Conservation (phyloP, 2,888 invertebrate species). For the Apotomis betuletana region DNA sequence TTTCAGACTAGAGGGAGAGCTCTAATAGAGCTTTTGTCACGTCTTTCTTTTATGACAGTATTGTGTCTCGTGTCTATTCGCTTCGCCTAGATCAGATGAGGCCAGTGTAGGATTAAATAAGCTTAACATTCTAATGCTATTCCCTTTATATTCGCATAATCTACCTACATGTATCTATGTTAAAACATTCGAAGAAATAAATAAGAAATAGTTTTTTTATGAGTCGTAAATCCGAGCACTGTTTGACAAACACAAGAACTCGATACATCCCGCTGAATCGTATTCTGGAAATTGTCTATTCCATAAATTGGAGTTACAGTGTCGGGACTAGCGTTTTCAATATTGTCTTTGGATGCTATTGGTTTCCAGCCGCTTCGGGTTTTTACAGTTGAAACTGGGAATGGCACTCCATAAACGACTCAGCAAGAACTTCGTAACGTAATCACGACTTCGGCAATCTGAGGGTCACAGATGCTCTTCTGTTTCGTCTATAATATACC, state of each 20-base stretch:
- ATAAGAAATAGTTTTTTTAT: slow-evolving; percentile 9
- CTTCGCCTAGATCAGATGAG: slow-evolving; percentile 12
- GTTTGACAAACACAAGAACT: slow-evolving; percentile 7
- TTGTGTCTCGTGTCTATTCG: slow-evolving; percentile 20
- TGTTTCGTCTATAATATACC: not conserved
- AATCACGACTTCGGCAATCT: slow-evolving; percentile 18
- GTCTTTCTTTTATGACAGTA: slow-evolving; percentile 35
- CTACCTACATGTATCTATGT: not conserved
- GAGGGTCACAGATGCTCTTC: slow-evolving; percentile 9
- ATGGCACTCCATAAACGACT: slow-evolving; percentile 20
- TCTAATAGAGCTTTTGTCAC: slow-evolving; percentile 31
- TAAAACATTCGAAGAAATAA: not conserved
- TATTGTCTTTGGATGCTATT: slow-evolving; percentile 36
- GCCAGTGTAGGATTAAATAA: slow-evolving; percentile 15
- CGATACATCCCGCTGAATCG: slow-evolving; percentile 1
- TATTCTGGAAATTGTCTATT: slow-evolving; percentile 29
- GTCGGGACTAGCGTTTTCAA: slow-evolving; percentile 29
- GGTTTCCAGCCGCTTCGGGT: slow-evolving; percentile 16
- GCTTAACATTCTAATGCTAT: slow-evolving; percentile 11
- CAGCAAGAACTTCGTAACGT: slow-evolving; percentile 13
- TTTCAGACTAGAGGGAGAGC: slow-evolving; percentile 12
- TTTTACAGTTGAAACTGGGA: slow-evolving; percentile 25
- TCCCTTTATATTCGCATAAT: not conserved
- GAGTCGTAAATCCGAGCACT: slow-evolving; percentile 21
- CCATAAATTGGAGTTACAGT: slow-evolving; percentile 34